Conservation (phyloP, 2,797 vertebrate genomes). For the Eulemur rubriventer region DNA sequence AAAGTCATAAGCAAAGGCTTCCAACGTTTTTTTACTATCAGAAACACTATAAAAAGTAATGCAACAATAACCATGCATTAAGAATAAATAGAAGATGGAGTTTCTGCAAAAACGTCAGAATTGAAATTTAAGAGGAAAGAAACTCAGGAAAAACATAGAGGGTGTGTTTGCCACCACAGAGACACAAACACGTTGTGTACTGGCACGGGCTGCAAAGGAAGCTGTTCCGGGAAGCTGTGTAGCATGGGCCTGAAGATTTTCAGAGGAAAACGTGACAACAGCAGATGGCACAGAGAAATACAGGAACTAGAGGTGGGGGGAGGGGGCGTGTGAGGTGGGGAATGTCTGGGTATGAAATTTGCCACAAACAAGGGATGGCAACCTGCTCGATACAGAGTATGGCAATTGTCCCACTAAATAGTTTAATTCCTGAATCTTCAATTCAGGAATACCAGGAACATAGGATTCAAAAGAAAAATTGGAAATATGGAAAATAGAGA, state of each 20-base stretch:
- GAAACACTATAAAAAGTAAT: neutral
- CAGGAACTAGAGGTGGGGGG: neutral
- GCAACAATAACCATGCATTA: neutral
- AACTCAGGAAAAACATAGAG: neutral
- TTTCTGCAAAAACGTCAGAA: neutral
- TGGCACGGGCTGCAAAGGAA: neutral
- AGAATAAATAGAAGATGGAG: neutral
- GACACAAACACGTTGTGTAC: fast-evolving
- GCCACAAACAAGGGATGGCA: neutral
- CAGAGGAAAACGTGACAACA: neutral
- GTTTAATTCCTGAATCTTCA: neutral
- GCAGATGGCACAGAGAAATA: neutral
- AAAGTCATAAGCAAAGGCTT: slow-evolving; percentile 22
- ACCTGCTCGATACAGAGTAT: neutral
- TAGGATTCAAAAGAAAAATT: neutral
- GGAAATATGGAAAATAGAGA: neutral
- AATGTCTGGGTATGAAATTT: neutral
- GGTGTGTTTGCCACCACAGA: neutral
- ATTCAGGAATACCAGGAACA: neutral
- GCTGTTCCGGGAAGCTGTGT: neutral
- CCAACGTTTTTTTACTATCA: neutral
- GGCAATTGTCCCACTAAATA: neutral
- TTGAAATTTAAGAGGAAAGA: slow-evolving; percentile 9
- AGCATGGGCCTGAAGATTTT: neutral
- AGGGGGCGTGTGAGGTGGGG: fast-evolving